Evolutionary conservation across 2,888 invertebrate genomes (phyloP), one percentile per base, ranked within the genome.

Genomic region (Flexamia atlantica): DNA sequence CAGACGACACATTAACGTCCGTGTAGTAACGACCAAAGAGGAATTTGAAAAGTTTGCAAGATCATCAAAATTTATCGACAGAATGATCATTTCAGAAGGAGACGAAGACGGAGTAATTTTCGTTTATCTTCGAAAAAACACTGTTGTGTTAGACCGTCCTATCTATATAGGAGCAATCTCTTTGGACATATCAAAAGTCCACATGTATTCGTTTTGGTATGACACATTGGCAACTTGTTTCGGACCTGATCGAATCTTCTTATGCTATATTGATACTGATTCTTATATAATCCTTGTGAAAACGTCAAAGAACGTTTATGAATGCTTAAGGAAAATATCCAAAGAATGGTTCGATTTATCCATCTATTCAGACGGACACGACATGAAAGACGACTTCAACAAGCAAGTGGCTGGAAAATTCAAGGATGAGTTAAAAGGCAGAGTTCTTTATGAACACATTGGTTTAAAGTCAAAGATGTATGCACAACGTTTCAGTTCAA

Each of bases 381-480:
- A 40, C 7, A 5, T 53, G 10, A 53, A n/a, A 53, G 20, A 53
- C n/a, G 53, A 53, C n/a, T 12, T n/a, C 7, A 53, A 53, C 53
- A 53, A 53, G 17, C 53, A 53, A 53, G 53, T 53, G 20, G 53
- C 53, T 17, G 53, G 53, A 53, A 53, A 53, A 53, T 53, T 53
- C 17, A 53, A 53, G n/a, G 53, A 53, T 53, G 53, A 53, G 17
- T 12, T 4, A n/a, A 53, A 53, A 53, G 53, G 53, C 4, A 12
- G 53, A n/a, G 53, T n/a, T 53, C 17, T 53, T 4, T 53, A n/a
- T 17, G 53, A 53, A 12, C 53, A 53, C 20, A n/a, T 53, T 12
- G 53, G 53, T n/a, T 17, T 53, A 53, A 7, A 17, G 17, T 53
- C 53, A 12, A 53, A 53, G 17, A 53, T 53, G 53, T n/a, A 53